These are phyloP conservation scores for Ellobius talpinus DNA, from an alignment of 2,113 vertebrate genomes.

Conservation along the genomic window DNA sequence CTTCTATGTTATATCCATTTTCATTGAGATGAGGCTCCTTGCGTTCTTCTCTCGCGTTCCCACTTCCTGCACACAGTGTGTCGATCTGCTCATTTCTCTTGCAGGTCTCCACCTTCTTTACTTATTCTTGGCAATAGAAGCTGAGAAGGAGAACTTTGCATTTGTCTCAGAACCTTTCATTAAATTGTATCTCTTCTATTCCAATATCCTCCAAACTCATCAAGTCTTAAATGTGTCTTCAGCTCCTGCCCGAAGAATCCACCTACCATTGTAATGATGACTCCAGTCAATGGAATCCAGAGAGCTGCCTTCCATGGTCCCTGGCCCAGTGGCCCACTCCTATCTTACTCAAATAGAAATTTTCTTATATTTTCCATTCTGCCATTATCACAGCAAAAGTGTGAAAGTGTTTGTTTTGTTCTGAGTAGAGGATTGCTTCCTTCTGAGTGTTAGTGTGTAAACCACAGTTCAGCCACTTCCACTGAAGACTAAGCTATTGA, in stretches of 20 bases:
- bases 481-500: neutral
- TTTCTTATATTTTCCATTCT: neutral
- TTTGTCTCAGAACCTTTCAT: neutral
- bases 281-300: neutral
- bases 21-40: neutral
- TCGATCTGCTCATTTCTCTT: conserved; percentile 8
- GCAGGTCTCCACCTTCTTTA: neutral
- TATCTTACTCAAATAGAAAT: neutral
- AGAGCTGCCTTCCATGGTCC: neutral
- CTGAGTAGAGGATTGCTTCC: neutral
- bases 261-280: neutral
- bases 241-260: neutral
- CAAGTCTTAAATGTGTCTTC: neutral
- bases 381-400: neutral
- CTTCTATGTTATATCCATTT: neutral
- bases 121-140: conserved; percentile 23
- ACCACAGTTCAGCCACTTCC: neutral
- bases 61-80: neutral
- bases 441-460: neutral
- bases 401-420: neutral
- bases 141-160: neutral
- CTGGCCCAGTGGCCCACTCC: neutral
- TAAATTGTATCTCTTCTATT: neutral
- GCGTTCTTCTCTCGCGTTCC: neutral
- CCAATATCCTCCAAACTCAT: neutral